Evolutionary conservation across 1,140 invertebrate species (phyloP).

Genomic region (Acromyrmex heyeri): DNA sequence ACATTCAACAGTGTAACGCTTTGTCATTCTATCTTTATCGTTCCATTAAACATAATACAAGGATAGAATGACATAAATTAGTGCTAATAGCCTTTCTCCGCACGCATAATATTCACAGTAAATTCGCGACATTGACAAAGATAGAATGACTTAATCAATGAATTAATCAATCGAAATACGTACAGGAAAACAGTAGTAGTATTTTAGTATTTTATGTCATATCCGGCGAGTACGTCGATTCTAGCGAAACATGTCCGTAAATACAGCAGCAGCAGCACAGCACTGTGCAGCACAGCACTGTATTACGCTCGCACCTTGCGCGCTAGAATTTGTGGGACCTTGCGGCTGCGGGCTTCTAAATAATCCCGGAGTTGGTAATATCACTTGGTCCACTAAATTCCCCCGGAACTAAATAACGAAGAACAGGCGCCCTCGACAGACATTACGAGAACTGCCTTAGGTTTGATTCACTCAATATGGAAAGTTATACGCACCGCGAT

Average conservation of each 20-base stretch:
- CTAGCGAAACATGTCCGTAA: conserved; percentile 36
- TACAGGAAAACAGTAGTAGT: neutral
- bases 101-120: neutral
- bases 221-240: conserved; percentile 53
- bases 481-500: neutral
- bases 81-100: no score
- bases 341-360: conserved; percentile 72
- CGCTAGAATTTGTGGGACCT: conserved; percentile 66
- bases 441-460: conserved; percentile 57
- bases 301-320: conserved; percentile 52
- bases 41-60: no score
- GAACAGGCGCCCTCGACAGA: conserved; percentile 55
- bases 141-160: no score
- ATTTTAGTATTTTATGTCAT: conserved; percentile 16
- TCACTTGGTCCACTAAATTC: conserved; percentile 73
- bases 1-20: no score
- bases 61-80: no score
- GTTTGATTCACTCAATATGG: conserved; percentile 26
- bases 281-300: neutral
- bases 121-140: neutral
- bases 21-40: no score
- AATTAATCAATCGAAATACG: neutral
- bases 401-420: conserved; percentile 65
- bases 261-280: conserved; percentile 26
- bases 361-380: conserved; percentile 75